A percentile compares a stretch with the other conserved stretches of the same genome.
Conservation (phyloP, 1,140 invertebrate species). For the Drosophila ogumai region DNA sequence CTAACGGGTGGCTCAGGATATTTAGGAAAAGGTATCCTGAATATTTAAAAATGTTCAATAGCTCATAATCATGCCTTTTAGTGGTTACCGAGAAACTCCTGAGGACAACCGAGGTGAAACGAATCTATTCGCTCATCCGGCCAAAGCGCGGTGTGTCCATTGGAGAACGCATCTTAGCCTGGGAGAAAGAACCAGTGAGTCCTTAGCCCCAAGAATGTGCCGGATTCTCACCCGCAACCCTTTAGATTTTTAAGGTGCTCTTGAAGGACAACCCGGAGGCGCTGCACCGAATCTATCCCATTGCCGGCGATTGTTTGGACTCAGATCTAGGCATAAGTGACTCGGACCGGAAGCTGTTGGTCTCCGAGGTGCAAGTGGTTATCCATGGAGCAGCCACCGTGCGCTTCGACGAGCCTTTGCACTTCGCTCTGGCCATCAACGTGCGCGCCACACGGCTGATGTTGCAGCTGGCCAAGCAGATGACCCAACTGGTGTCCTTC, state of each 20-base stretch:
- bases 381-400: constrained; percentile 95
- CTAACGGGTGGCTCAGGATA: constrained; percentile 54
- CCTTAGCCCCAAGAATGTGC: no score
- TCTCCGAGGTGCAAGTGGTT: constrained; percentile 87
- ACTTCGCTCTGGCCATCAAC: constrained; percentile 87
- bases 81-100: constrained; percentile 92
- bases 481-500: constrained; percentile 88
- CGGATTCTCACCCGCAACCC: not conserved
- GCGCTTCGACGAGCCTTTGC: constrained; percentile 91
- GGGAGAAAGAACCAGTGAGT: constrained; percentile 86
- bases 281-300: constrained; percentile 62
- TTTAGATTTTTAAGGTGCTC: constrained; percentile 40
- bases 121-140: constrained; percentile 91
- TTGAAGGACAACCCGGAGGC: constrained; percentile 10
- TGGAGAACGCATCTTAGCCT: constrained; percentile 87
- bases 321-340: constrained; percentile 89
- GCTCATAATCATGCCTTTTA: constrained; percentile 40
- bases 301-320: constrained; percentile 86
- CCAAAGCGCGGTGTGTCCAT: constrained; percentile 91
- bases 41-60: not conserved
- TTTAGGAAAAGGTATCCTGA: constrained; percentile 45
- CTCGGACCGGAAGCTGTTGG: constrained; percentile 84
- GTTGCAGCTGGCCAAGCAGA: constrained; percentile 87
- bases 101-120: constrained; percentile 89
- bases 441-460: constrained; percentile 86